Evolutionary conservation across 2,113 vertebrate species (phyloP), one percentile per base, ranked within the genome.

Genomic region (Theristicus caerulescens): DNA sequence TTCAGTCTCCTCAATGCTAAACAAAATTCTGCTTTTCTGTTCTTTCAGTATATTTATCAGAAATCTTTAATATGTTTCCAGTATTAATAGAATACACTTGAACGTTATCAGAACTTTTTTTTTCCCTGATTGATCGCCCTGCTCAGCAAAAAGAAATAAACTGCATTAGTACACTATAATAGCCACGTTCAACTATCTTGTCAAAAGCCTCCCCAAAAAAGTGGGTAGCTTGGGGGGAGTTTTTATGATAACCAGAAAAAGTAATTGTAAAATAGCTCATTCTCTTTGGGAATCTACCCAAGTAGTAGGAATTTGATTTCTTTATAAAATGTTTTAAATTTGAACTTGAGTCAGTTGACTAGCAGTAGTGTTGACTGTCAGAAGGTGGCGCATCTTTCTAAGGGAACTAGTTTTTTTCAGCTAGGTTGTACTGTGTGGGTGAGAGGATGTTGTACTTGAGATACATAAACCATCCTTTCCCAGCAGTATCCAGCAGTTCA

Each of bases 331-430:
- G 12, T 46, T 82, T 77, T 16, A 3, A 46, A 12, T 31, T 59
- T 10, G 72, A 24, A 2, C 15, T 6, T 4, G 79, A n/a, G 11
- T 13, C 13, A 4, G 51, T 9, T 36, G 14, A 14, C 18, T 40
- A 13, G 73, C 84, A 85, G 82, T 52, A 44, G 31, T 10, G 15
- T 3, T 36, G 74, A 10, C 84, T 52, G 87, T 86, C 96, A 97
- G 94, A 82, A 97, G 97, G 91, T 96, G 97, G 97, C 71, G 94
- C 76, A 13, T 51, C 80, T 65, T 65, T n/a, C 95, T 64, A 81
- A 85, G 86, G 61, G 88, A 94, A 84, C 7, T 1, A 5, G 6
- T 21, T 62, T 61, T 57, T 49, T 64, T 79, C 16, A 2, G 26
- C 42, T 1, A 0, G 19, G 7, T 59, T 4, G 19, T 64, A 6